A percentile compares a stretch with the other conserved stretches of the same genome.
These are phyloP conservation scores for Andricus grossulariae DNA, from an alignment of 1,140 invertebrate species.

Conservation along the genomic window DNA sequence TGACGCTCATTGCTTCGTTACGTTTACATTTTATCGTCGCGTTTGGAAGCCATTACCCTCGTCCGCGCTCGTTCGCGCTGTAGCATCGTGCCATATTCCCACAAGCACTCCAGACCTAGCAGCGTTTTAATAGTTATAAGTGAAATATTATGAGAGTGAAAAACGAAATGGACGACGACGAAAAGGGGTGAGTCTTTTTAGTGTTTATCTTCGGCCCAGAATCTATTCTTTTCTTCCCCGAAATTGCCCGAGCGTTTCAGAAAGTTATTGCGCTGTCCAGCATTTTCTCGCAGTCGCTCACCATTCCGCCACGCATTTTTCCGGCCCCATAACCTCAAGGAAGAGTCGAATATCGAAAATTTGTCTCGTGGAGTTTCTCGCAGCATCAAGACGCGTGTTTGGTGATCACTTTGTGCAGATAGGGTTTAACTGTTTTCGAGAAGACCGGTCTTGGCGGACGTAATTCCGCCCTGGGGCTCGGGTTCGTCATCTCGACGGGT, in stretches of 20 bases:
- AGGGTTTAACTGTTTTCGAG: neutral
- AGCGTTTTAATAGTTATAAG: slow-evolving; percentile 73
- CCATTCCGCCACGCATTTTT: neutral
- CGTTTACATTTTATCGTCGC: slow-evolving; percentile 66
- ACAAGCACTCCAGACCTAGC: slow-evolving; percentile 67
- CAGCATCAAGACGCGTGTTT: neutral
- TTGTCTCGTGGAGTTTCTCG: neutral
- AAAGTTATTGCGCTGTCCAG: slow-evolving; percentile 50
- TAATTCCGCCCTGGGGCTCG: neutral
- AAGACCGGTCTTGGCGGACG: neutral
- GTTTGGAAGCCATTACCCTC: slow-evolving; percentile 72
- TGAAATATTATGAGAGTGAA: slow-evolving; percentile 78
- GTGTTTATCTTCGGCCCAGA: slow-evolving; percentile 1
- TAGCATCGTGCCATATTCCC: slow-evolving; percentile 75
- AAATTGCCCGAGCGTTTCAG: slow-evolving; percentile 46
- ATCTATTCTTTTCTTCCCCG: slow-evolving; percentile 7
- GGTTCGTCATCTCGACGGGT: neutral
- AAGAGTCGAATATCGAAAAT: neutral
- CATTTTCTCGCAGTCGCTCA: neutral
- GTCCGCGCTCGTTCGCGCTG: slow-evolving; percentile 59
- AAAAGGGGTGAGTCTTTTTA: slow-evolving; percentile 73
- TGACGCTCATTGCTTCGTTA: slow-evolving; percentile 71
- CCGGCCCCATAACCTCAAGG: neutral
- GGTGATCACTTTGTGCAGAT: neutral
- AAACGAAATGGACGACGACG: slow-evolving; percentile 78